These are phyloP conservation scores for Drosophila nr. perissopoda DNA, from an alignment of 2,888 invertebrate genomes.

Conservation along the genomic window DNA sequence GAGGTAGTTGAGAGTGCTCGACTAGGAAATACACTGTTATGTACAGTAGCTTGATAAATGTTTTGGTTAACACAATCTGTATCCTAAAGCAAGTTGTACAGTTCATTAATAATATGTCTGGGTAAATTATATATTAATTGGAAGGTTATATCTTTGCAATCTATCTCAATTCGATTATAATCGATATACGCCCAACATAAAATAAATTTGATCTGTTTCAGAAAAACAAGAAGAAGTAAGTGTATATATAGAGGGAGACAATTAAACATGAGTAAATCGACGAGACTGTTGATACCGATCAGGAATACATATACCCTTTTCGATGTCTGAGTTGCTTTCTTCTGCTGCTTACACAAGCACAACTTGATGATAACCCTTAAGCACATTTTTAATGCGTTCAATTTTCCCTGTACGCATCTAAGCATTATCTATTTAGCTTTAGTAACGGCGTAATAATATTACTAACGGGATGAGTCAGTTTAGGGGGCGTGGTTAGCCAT, in stretches of 20 bases:
- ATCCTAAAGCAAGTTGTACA: no score
- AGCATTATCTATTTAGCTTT: not conserved
- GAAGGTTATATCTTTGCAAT: no score
- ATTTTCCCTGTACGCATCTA: not conserved
- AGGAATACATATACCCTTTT: not conserved
- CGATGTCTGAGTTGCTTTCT: no score
- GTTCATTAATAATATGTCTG: no score
- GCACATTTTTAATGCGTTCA: not conserved
- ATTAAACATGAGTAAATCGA: no score
- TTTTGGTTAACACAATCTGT: no score
- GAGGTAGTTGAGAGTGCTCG: not conserved
- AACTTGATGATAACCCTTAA: not conserved
- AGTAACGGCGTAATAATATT: slow-evolving; percentile 28
- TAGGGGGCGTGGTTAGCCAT: slow-evolving; percentile 11
- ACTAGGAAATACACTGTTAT: not conserved
- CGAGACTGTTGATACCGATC: not conserved
- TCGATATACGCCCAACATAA: no score
- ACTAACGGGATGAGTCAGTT: slow-evolving; percentile 9
- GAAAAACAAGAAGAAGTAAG: not conserved
- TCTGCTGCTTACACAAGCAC: not conserved
- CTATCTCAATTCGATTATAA: no score
- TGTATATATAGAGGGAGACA: no score
- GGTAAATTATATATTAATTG: no score
- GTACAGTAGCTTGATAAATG: not conserved
- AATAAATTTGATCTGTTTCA: not conserved